These are phyloP conservation scores for Chascanopsetta lugubris DNA, from an alignment of 2,113 vertebrate genomes.

Conservation along the genomic window DNA sequence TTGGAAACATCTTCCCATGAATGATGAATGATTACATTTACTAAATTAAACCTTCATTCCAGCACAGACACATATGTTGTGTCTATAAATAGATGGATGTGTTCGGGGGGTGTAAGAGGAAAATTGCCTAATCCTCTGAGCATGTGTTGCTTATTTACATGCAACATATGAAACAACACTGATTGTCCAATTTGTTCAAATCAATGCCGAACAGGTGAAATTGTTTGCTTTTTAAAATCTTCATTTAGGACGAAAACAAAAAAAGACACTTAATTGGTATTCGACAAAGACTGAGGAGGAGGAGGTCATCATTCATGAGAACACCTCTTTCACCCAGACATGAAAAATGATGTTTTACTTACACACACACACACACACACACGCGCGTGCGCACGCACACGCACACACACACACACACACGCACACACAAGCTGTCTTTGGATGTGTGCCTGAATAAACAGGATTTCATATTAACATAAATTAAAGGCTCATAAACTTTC, in stretches of 20 bases:
- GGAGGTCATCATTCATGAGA: constrained; percentile 1
- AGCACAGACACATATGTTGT: neutral
- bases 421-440: constrained; percentile 9
- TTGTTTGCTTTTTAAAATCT: constrained; percentile 1
- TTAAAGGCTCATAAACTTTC: constrained; percentile 71
- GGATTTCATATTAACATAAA: constrained; percentile 65
- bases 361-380: neutral
- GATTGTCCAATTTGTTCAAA: constrained; percentile 17
- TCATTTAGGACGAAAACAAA: neutral
- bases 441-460: constrained; percentile 38
- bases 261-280: neutral
- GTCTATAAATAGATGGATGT: constrained; percentile 5
- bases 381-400: constrained; percentile 10
- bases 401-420: constrained; percentile 16
- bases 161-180: neutral
- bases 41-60: neutral
- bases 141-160: constrained; percentile 12
- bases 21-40: constrained; percentile 10
- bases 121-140: constrained; percentile 1
- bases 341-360: constrained; percentile 17
- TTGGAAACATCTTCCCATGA: too few species aligned
- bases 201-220: neutral
- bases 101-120: neutral
- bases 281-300: constrained; percentile 13
- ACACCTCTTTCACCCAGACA: neutral